Evolutionary conservation across 2,888 invertebrate species (phyloP).

Genomic region (Acholoe squamosa): DNA sequence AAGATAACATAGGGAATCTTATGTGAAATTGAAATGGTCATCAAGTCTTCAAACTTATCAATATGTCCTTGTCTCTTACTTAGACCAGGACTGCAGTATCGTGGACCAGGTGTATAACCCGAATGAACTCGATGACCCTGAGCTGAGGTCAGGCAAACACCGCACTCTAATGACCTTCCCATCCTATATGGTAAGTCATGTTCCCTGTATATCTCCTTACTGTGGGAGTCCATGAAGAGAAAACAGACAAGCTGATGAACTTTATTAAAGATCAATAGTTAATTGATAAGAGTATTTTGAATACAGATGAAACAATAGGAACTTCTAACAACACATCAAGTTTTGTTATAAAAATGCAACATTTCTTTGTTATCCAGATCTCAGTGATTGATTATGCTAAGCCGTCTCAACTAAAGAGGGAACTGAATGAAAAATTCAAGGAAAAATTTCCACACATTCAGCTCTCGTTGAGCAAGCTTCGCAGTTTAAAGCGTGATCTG

Average conservation of each 20-base stretch:
- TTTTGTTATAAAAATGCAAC: too few species aligned
- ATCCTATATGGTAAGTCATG: constrained; percentile 83
- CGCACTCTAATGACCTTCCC: constrained; percentile 84
- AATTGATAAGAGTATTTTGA: too few species aligned
- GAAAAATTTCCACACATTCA: constrained; percentile 97
- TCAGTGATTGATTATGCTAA: constrained; percentile 98
- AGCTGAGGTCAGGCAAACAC: constrained; percentile 84
- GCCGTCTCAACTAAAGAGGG: constrained; percentile 97
- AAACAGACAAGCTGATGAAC: too few species aligned
- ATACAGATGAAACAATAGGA: too few species aligned
- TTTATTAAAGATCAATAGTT: too few species aligned
- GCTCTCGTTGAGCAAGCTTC: constrained; percentile 95
- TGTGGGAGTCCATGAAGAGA: too few species aligned
- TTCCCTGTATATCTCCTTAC: not conserved
- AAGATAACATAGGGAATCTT: too few species aligned
- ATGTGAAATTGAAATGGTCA: too few species aligned
- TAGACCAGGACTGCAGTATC: constrained; percentile 31
- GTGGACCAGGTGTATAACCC: constrained; percentile 88
- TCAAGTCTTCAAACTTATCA: too few species aligned
- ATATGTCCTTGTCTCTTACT: not conserved
- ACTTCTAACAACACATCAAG: too few species aligned
- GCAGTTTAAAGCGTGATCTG: constrained; percentile 98
- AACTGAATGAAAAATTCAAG: constrained; percentile 97
- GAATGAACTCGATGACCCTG: constrained; percentile 95
- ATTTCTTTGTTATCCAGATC: constrained; percentile 85